Evolutionary conservation across 2,113 vertebrate species (phyloP).

Genomic region (Perca schrenkii): DNA sequence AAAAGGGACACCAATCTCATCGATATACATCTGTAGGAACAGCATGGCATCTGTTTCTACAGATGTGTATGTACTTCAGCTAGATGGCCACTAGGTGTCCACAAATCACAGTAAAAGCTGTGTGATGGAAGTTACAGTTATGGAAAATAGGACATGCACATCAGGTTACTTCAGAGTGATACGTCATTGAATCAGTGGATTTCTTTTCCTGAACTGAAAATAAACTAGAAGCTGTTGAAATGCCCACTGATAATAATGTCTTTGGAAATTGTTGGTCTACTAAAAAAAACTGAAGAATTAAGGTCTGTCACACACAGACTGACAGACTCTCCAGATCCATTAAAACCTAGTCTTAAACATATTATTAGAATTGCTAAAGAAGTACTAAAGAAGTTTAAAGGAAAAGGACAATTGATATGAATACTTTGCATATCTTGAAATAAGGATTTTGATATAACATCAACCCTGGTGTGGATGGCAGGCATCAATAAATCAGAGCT

Average conservation of each 20-base stretch:
- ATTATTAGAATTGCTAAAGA: neutral
- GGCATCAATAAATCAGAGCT: neutral
- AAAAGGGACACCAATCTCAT: neutral
- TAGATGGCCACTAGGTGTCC: constrained; percentile 33
- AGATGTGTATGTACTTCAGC: constrained; percentile 4
- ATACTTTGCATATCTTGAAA: neutral
- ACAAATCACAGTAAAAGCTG: neutral
- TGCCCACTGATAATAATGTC: neutral
- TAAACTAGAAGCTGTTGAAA: neutral
- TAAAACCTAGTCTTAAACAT: too few species aligned
- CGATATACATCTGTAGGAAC: too few species aligned
- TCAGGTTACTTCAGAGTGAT: too few species aligned
- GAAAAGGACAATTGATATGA: neutral
- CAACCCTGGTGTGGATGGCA: neutral
- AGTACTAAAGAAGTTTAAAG: neutral
- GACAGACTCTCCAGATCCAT: too few species aligned
- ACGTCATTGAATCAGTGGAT: neutral
- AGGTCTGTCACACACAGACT: neutral
- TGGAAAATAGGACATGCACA: neutral
- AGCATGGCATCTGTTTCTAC: neutral
- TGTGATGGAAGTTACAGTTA: neutral
- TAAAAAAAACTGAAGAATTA: neutral
- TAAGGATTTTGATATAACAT: neutral
- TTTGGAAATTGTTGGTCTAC: neutral
- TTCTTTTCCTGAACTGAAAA: neutral